A percentile compares a stretch with the other conserved stretches of the same genome.
phyloP scores from a whole-genome alignment of 2,888 invertebrate species.

The Lycocerus yunnanus region DNA sequence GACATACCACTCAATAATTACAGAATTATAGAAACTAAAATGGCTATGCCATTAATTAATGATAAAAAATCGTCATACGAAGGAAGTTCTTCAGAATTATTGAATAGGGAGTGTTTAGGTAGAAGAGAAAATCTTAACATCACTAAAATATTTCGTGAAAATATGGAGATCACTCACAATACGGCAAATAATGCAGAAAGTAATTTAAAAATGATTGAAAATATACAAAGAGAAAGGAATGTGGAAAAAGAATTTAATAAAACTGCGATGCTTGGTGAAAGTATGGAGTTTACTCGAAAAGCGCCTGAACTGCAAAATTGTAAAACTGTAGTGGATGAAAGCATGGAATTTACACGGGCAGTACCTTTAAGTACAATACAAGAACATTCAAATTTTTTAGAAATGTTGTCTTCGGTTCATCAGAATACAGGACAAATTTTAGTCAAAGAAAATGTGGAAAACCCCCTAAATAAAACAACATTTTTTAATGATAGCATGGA shows the following conservation, averaged over 20 bases:
- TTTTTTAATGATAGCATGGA: constrained; percentile 7
- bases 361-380: neutral
- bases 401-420: neutral
- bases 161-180: neutral
- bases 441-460: neutral
- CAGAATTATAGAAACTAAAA: neutral
- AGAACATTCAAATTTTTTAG: neutral
- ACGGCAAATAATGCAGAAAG: neutral
- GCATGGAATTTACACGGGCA: constrained; percentile 4
- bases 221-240: neutral
- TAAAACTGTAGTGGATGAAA: neutral
- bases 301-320: neutral
- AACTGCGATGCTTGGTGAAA: neutral
- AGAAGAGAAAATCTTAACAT: neutral
- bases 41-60: neutral
- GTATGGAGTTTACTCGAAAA: constrained; percentile 4
- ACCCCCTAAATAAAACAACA: neutral
- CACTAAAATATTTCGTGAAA: neutral
- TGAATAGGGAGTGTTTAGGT: neutral
- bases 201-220: neutral
- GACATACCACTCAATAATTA: neutral
- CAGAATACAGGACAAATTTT: neutral
- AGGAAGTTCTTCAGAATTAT: neutral
- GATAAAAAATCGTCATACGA: neutral
- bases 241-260: neutral